Conservation (phyloP, 2,888 invertebrate species). For the Drosophila neotestacea region DNA sequence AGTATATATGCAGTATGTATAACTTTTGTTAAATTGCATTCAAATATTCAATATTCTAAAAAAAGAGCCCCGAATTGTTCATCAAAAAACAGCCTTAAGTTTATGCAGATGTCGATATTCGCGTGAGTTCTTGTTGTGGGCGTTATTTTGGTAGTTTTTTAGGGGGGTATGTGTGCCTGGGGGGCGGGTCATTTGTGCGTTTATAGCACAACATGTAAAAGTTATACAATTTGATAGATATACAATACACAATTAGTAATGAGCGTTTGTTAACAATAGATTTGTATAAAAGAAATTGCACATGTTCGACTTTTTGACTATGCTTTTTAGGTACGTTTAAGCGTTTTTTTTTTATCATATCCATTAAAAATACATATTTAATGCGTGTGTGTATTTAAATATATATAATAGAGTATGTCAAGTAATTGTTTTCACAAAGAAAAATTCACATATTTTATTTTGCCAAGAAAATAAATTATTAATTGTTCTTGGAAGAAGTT, state of each 20-base stretch:
- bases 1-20: conserved; percentile 49
- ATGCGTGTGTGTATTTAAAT: conserved; percentile 29
- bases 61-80: conserved; percentile 65
- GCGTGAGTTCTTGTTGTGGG: conserved; percentile 32
- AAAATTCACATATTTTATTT: neutral
- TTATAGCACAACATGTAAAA: conserved; percentile 43
- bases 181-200: conserved; percentile 22
- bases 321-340: conserved; percentile 71
- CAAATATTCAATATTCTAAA: conserved; percentile 71
- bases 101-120: conserved; percentile 62
- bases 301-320: conserved; percentile 66
- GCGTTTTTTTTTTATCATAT: conserved; percentile 61
- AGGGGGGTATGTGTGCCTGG: conserved; percentile 20
- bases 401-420: neutral
- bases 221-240: conserved; percentile 57
- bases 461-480: neutral
- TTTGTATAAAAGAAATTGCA: conserved; percentile 82
- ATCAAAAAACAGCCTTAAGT: conserved; percentile 79
- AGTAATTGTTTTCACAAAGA: neutral
- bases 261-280: conserved; percentile 69
- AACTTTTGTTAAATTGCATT: conserved; percentile 70
- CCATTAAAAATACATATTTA: conserved; percentile 33
- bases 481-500: no score
- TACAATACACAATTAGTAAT: conserved; percentile 58
- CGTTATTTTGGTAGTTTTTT: conserved; percentile 18